Conservation (phyloP, 2,113 vertebrate genomes). For the Proteles cristata region DNA sequence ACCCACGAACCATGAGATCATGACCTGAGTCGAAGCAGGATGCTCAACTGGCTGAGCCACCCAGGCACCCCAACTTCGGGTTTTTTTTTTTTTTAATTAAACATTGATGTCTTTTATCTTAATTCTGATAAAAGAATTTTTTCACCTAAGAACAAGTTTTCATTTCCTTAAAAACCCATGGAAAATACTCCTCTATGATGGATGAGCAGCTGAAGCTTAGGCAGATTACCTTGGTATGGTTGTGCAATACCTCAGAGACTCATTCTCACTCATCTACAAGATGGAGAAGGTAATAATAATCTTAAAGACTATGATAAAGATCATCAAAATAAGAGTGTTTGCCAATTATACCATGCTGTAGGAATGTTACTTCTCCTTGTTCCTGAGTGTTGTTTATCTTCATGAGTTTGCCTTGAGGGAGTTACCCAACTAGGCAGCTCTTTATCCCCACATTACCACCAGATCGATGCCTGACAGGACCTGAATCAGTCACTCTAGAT, state of each 20-base stretch:
- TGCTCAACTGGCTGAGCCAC: too few species aligned
- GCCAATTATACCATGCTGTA: constrained; percentile 1
- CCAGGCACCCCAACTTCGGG: too few species aligned
- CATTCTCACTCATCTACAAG: neutral
- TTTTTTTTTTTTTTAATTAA: neutral
- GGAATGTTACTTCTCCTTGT: constrained; percentile 28
- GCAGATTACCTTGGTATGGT: neutral
- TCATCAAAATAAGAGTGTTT: constrained; percentile 33
- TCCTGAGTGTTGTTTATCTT: neutral
- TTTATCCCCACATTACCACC: neutral
- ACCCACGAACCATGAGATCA: too few species aligned
- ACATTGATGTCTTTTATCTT: neutral
- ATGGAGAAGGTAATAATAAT: neutral
- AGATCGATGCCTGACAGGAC: neutral
- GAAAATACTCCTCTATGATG: neutral
- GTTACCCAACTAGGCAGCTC: neutral
- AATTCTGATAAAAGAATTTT: constrained; percentile 23
- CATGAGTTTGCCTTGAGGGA: neutral
- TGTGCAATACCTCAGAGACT: neutral
- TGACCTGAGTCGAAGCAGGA: too few species aligned
- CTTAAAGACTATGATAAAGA: neutral
- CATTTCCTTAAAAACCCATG: constrained; percentile 6
- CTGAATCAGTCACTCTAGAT: neutral
- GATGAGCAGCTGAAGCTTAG: neutral
- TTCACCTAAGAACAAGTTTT: neutral